Conservation (phyloP, 1,140 invertebrate genomes). For the Solen grandis region DNA sequence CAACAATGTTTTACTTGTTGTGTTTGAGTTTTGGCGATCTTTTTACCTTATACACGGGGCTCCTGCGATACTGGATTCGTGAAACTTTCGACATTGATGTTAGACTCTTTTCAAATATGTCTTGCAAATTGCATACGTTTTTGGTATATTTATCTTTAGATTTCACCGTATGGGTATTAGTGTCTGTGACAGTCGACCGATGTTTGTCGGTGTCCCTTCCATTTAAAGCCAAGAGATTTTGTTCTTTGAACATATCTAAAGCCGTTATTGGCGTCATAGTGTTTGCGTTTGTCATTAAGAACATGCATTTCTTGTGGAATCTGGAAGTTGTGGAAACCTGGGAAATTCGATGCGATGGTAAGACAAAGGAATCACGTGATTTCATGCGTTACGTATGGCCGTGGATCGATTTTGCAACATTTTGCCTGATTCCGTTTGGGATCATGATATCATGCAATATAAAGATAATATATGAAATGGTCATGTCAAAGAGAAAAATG, state of each 20-base stretch:
- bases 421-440: constrained; percentile 73
- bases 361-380: not conserved
- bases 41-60: constrained; percentile 67
- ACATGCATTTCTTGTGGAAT: constrained; percentile 73
- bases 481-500: constrained; percentile 45
- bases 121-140: constrained; percentile 70
- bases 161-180: constrained; percentile 69
- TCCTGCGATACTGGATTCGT: constrained; percentile 67
- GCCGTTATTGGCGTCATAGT: constrained; percentile 50
- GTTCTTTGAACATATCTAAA: constrained; percentile 57
- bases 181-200: constrained; percentile 68
- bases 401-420: constrained; percentile 76
- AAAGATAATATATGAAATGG: constrained; percentile 67
- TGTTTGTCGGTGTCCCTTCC: constrained; percentile 68
- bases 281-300: constrained; percentile 51
- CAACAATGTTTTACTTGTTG: constrained; percentile 72
- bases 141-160: constrained; percentile 67
- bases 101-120: constrained; percentile 55
- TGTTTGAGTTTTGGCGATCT: constrained; percentile 67
- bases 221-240: constrained; percentile 59
- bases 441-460: constrained; percentile 71
- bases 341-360: constrained; percentile 49
- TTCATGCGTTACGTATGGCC: constrained; percentile 69
- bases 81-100: constrained; percentile 59
- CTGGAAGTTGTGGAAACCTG: constrained; percentile 45